Evolutionary conservation across 2,113 vertebrate genomes (phyloP), one percentile per base, ranked within the genome.

Genomic region (Probosciger aterrimus): DNA sequence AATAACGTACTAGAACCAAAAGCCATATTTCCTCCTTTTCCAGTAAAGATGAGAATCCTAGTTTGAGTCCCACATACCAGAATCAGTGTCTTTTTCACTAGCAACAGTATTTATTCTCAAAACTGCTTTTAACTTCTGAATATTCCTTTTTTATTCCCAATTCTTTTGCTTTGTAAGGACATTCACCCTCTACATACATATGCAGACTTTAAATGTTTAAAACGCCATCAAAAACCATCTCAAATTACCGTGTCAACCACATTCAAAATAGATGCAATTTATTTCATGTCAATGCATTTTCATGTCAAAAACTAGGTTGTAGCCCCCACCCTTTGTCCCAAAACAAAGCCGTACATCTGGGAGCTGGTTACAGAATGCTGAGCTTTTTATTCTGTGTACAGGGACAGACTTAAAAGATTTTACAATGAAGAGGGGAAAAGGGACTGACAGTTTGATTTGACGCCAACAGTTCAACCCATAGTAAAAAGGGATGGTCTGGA

Each of bases 401-500:
- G 55, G 24, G 55, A 93, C 87, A 96, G 57, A 95, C 65, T 65
- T 63, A 64, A 23, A 23, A 90, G 85, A 89, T 85, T 92, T 92
- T 74, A 82, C 50, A 95, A 91, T 39, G 41, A 80, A 68, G 28
- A 88, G 44, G 55, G 88, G 74, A 88, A 77, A 81, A 94, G 52
- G 35, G 82, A 68, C 90, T 77, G 75, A 49, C 69, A 96, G 67
- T 92, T 90, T 95, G 94, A 95, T 88, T 25, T 62, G 31, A 90
- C 63, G 88, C 90, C 90, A 97, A 44, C 46, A 91, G 80, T 14
- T 82, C 74, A 92, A 75, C 41, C 49, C 80, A 20, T 14, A 37
- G 76, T 62, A 93, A 76, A 80, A 92, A 41, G 86, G 60, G 73
- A 85, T 6, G 14, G 79, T 90, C 92, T 95, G 93, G 84, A 88